Percentiles rank a stretch among this genome's conserved stretches.
phyloP scores from a whole-genome alignment of 1,140 invertebrate genomes.

The Bombus difficillimus region DNA sequence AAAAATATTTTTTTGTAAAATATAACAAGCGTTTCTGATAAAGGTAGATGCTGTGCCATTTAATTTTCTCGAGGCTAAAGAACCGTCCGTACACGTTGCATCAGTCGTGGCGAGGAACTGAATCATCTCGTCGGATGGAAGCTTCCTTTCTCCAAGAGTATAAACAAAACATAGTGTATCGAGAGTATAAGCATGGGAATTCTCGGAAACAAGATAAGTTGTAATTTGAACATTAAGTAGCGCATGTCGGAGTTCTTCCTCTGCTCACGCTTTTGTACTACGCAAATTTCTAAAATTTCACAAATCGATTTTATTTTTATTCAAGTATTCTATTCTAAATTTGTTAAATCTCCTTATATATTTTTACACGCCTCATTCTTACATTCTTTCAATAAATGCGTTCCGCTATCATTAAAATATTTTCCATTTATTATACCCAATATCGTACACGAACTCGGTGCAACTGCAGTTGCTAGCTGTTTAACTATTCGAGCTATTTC shows the following conservation, averaged over 20 bases:
- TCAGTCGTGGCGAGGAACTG: background rate
- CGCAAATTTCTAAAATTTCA: background rate
- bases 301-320: no score
- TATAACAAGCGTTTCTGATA: background rate
- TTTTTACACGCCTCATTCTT: no score
- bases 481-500: background rate
- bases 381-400: background rate
- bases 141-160: background rate
- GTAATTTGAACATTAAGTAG: slow-evolving; percentile 27
- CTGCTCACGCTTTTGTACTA: background rate
- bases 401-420: background rate
- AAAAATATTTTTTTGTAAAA: background rate
- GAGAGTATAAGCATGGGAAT: slow-evolving; percentile 1
- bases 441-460: background rate
- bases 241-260: background rate
- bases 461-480: background rate
- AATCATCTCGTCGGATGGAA: background rate
- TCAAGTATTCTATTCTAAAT: no score
- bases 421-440: background rate
- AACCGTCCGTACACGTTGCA: background rate
- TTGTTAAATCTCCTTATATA: no score
- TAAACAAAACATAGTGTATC: background rate
- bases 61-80: background rate
- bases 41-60: no score
- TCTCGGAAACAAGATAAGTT: background rate